Percentiles rank a stretch among this genome's conserved stretches.
These are phyloP conservation scores for Gymnoscopelus microlampas DNA, from an alignment of 2,797 vertebrate genomes.

Conservation along the genomic window DNA sequence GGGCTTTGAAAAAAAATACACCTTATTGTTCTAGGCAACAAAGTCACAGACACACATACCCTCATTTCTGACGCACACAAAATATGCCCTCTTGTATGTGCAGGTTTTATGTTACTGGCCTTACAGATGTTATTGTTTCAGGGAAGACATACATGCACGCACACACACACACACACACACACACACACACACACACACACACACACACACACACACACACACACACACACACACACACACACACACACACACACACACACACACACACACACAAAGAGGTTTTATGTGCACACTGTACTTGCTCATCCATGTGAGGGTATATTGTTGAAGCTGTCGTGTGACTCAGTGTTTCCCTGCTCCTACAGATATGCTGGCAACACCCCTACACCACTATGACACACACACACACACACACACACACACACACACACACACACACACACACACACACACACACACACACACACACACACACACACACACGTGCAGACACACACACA, in stretches of 20 bases:
- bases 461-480: background rate
- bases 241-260: slow-evolving; percentile 1
- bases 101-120: background rate
- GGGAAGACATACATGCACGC: no score
- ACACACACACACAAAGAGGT: background rate
- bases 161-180: no score
- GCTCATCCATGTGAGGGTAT: slow-evolving; percentile 1
- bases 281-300: slow-evolving; percentile 19
- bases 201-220: no score
- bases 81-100: slow-evolving; percentile 5
- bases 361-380: slow-evolving; percentile 23
- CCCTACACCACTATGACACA: background rate
- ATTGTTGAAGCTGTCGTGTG: slow-evolving; percentile 33
- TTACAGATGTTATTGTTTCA: background rate
- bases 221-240: slow-evolving; percentile 1
- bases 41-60: background rate
- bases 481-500: background rate
- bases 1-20: no score
- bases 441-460: background rate
- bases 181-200: no score
- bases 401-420: slow-evolving; percentile 4
- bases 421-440: background rate
- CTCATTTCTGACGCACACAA: background rate
- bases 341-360: slow-evolving; percentile 38
- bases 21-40: no score